Percentiles rank a stretch among this genome's conserved stretches.
Evolutionary conservation across 2,888 invertebrate species (phyloP).

Genomic region (Idaea aversata): DNA sequence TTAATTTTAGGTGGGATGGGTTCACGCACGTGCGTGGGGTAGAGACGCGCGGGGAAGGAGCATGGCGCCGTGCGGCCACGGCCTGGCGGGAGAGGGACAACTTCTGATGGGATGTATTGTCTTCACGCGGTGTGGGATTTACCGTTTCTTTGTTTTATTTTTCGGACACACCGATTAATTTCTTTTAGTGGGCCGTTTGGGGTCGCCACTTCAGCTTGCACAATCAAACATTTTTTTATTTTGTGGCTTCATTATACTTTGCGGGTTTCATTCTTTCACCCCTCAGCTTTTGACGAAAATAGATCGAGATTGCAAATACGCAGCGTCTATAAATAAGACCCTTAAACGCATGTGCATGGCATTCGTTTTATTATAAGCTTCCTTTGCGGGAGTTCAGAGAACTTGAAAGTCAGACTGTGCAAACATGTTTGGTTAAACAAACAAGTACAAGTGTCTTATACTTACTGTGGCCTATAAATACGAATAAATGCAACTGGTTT

Average conservation of each 20-base stretch:
- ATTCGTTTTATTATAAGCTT: constrained; percentile 54
- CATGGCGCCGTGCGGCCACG: constrained; percentile 71
- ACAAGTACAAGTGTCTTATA: constrained; percentile 17
- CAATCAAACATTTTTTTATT: constrained; percentile 48
- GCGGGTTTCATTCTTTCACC: constrained; percentile 20
- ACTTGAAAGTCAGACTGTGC: constrained; percentile 23
- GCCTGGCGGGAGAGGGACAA: constrained; percentile 69
- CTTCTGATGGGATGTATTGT: constrained; percentile 74
- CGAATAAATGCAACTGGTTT: not conserved
- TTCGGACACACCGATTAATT: constrained; percentile 68
- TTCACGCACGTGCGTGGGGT: constrained; percentile 73
- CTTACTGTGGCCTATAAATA: constrained; percentile 4
- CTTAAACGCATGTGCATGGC: constrained; percentile 46
- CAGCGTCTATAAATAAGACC: constrained; percentile 43
- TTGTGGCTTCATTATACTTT: constrained; percentile 41
- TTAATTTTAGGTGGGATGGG: constrained; percentile 40
- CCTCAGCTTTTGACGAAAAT: constrained; percentile 27
- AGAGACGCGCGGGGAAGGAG: constrained; percentile 36
- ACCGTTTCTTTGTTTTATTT: constrained; percentile 71
- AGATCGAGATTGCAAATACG: constrained; percentile 28
- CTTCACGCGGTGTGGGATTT: constrained; percentile 72
- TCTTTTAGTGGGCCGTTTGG: constrained; percentile 58
- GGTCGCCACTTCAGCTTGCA: constrained; percentile 46
- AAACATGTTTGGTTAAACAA: constrained; percentile 10
- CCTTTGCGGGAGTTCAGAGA: constrained; percentile 53